Evolutionary conservation across 2,113 vertebrate species (phyloP), one percentile per base, ranked within the genome.

Genomic region (Podilymbus podiceps): DNA sequence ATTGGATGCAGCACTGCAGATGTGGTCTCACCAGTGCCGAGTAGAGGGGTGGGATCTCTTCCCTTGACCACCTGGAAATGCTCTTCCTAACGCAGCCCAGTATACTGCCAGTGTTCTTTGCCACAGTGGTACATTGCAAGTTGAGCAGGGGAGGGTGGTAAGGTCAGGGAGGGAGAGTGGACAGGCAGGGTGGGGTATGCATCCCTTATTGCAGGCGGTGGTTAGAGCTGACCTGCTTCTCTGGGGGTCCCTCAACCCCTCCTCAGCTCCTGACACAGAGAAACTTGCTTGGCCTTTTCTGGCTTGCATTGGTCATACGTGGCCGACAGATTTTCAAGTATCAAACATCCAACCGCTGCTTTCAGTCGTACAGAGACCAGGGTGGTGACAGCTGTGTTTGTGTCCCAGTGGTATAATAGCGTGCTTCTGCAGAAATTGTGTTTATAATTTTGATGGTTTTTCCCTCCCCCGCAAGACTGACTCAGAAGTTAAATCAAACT

Each of bases 281-380:
- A 73, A 88, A 56, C n/a, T 71, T 49, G 25, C 52, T 88, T 1
- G 4, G 30, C 30, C 27, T 81, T 69, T 68, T 53, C 35, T 82
- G 64, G 16, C 66, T 82, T 21, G 3, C 22, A 3, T 2, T 63
- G 50, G 50, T 38, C 7, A 0, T 63, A 55, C 0, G 2, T 40
- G 38, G n/a, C 53, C 81, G 60, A 35, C 16, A 42, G 47, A 40
- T 78, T 78, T 78, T 85, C 47, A 38, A 52, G 58, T 30, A 49
- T 25, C 64, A 72, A 47, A 72, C 27, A 23, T 69, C 49, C 3
- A 3, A 28, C 22, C 58, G 50, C 66, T 87, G 52, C 84, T 76
- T 1, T 0, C 18, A 2, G 15, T 80, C 38, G 76, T 89, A 23
- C 42, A 50, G 47, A 27, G 72, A 82, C 27, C 68, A 52, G 58